Percentiles rank a stretch among this genome's conserved stretches.
Conservation (phyloP, 2,797 vertebrate genomes). For the Dryobates pubescens region DNA sequence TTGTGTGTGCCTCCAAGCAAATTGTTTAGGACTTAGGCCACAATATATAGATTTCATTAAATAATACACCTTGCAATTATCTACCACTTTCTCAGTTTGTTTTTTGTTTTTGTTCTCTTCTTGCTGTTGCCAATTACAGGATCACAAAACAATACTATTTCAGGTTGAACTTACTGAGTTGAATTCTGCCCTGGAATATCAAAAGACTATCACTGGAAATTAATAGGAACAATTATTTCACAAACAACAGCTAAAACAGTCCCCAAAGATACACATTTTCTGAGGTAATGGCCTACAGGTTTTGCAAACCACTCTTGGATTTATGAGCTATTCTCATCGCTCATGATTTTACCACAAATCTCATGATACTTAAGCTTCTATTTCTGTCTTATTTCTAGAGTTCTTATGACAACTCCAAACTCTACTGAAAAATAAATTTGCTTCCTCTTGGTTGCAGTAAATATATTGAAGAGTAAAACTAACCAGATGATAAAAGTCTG, state of each 20-base stretch:
- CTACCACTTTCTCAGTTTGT: background rate
- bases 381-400: background rate
- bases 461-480: background rate
- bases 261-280: background rate
- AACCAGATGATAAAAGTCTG: background rate
- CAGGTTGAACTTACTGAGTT: background rate
- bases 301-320: background rate
- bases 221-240: background rate
- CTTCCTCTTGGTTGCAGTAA: background rate
- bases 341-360: background rate
- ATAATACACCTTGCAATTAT: background rate
- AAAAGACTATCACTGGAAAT: background rate
- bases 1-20: background rate
- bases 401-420: background rate
- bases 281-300: background rate
- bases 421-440: background rate
- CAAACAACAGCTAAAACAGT: background rate
- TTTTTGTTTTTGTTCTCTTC: too few species aligned
- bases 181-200: background rate
- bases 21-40: background rate
- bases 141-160: background rate
- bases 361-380: background rate
- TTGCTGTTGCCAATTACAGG: too few species aligned
- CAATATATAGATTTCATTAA: background rate
- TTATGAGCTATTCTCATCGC: background rate